phyloP scores from a whole-genome alignment of 1,140 invertebrate species.

The Frieseomelitta varia region DNA sequence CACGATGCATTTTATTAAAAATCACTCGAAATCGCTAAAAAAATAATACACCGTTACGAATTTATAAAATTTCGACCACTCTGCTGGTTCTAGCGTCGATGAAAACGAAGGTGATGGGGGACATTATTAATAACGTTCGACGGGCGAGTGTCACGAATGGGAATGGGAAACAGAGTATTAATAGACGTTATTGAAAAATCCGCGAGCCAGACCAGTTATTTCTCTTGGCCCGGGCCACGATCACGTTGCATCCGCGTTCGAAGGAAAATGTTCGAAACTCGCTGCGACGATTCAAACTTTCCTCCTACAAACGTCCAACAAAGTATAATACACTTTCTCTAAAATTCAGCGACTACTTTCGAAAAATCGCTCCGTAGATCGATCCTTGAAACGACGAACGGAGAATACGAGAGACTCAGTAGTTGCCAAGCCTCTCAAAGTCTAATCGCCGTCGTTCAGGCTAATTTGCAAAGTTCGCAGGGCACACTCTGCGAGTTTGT shows the following conservation, averaged over 20 bases:
- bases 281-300: not conserved
- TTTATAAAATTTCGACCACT: too few species aligned
- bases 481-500: conserved; percentile 7
- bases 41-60: too few species aligned
- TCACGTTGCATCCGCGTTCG: not conserved
- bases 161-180: conserved; percentile 15
- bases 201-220: conserved; percentile 3
- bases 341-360: not conserved
- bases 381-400: not conserved
- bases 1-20: too few species aligned
- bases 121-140: conserved; percentile 1
- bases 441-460: conserved; percentile 5
- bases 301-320: too few species aligned
- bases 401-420: not conserved
- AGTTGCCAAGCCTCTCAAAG: not conserved
- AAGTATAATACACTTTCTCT: not conserved
- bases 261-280: not conserved
- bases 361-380: not conserved
- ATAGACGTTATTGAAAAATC: conserved; percentile 12
- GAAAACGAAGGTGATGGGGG: not conserved
- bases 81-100: too few species aligned
- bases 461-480: conserved; percentile 26
- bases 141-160: not conserved
- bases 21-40: too few species aligned
- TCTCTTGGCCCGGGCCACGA: conserved; percentile 20